These are phyloP conservation scores for Nerophis lumbriciformis DNA, from an alignment of 2,113 vertebrate species.

Conservation along the genomic window DNA sequence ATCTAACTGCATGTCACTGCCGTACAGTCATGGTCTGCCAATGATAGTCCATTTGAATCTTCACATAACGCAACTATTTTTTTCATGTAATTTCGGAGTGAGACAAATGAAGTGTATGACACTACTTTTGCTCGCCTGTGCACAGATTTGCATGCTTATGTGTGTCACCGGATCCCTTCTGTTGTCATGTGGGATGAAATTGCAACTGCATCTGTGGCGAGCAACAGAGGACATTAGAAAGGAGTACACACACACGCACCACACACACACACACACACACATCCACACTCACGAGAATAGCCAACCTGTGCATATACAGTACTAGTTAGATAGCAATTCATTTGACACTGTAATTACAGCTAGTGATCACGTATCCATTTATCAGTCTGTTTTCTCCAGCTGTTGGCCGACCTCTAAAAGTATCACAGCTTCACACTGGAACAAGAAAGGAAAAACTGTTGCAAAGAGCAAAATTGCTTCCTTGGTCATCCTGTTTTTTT, in stretches of 20 bases:
- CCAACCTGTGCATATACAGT: conserved; percentile 8
- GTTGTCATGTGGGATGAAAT: conserved; percentile 61
- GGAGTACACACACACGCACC: conserved; percentile 46
- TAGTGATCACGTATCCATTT: conserved; percentile 54
- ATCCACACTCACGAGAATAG: conserved; percentile 3
- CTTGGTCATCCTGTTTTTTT: neutral
- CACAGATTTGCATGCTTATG: conserved; percentile 16
- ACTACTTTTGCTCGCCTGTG: conserved; percentile 1
- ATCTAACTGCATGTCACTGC: too few relatives aligned
- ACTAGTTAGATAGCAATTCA: conserved; percentile 53
- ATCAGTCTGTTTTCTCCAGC: conserved; percentile 49
- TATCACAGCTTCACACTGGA: conserved; percentile 25
- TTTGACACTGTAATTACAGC: conserved; percentile 69
- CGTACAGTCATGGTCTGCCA: neutral
- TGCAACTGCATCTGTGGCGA: conserved; percentile 50
- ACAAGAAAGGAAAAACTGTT: neutral
- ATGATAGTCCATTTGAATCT: conserved; percentile 1
- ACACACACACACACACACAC: conserved; percentile 37
- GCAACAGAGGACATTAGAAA: conserved; percentile 4
- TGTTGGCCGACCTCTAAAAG: conserved; percentile 52
- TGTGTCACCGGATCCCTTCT: conserved; percentile 56
- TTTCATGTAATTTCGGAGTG: conserved; percentile 1
- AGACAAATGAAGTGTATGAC: conserved; percentile 20
- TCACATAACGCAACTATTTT: neutral
- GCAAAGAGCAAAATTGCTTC: neutral